Percentiles rank a stretch among this genome's conserved stretches.
Conservation (phyloP, 2,888 invertebrate genomes). For the Eupithecia centaureata region DNA sequence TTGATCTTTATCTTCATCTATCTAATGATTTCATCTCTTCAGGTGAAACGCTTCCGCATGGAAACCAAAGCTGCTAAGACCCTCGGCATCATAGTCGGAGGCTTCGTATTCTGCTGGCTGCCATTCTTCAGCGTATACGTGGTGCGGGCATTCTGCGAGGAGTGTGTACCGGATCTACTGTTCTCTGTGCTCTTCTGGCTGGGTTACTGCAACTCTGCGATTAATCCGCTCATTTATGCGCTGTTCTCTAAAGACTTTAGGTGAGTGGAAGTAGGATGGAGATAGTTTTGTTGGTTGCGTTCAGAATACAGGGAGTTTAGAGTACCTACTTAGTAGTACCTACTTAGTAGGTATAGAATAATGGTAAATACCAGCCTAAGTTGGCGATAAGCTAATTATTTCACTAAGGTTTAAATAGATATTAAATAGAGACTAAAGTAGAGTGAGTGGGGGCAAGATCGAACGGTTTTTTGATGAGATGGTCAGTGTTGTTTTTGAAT, state of each 20-base stretch:
- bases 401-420: too few relatives aligned
- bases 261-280: conserved; percentile 46
- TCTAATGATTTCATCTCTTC: conserved; percentile 50
- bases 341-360: too few relatives aligned
- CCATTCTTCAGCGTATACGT: conserved; percentile 98
- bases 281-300: too few relatives aligned
- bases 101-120: conserved; percentile 98
- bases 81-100: conserved; percentile 97
- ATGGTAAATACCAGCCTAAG: too few relatives aligned
- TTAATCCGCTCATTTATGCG: conserved; percentile 97
- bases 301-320: too few relatives aligned
- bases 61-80: conserved; percentile 99
- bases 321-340: too few relatives aligned
- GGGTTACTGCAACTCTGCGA: conserved; percentile 98
- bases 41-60: conserved; percentile 96
- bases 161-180: conserved; percentile 92
- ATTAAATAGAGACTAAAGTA: too few relatives aligned
- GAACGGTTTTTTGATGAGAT: too few relatives aligned
- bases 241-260: conserved; percentile 96
- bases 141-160: conserved; percentile 93
- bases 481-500: too few relatives aligned
- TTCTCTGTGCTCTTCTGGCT: conserved; percentile 98
- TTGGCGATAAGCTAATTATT: too few relatives aligned
- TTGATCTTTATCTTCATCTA: too few relatives aligned
- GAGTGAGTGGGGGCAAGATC: too few relatives aligned